Evolutionary conservation across 2,113 vertebrate species (phyloP), one percentile per base, ranked within the genome.

Genomic region (Hippocampus guttulatus): DNA sequence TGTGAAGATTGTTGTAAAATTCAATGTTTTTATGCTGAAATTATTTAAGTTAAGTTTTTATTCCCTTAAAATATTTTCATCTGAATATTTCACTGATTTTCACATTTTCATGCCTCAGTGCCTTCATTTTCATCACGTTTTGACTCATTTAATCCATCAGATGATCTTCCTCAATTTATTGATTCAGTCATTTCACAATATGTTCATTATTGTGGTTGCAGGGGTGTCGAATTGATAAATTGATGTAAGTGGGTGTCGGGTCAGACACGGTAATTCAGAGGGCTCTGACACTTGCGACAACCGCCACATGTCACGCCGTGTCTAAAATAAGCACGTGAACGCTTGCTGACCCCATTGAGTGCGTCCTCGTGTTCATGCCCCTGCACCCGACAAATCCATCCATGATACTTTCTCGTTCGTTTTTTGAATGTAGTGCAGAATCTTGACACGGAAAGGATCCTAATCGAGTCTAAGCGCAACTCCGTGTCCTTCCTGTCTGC

Each of bases 381-480:
- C 23, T 25, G 23, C 55, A 57, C 55, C 55, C 23, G n/a, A 57
- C 20, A 57, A 57, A 27, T 27, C 4, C 55, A 58, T 4, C 14
- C 14, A 58, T 58, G 9, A 27, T 15, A 1, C 4, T 52, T 62
- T 16, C 5, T 40, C 58, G 66, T 2, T 30, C 1, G 8, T 8
- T 5, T n/a, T 23, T 55, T 55, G 14, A 51, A 20, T 7, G 6
- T 16, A 54, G 47, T 63, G 45, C 60, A 51, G n/a, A 52, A 6
- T 0, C 0, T 23, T 11, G 33, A 41, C 1, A 38, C 0, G 0
- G 1, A 8, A 3, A 15, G 71, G 0, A 0, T 12, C 18, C 4
- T 76, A 69, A 83, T 86, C 84, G 76, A 73, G 75, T 78, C 2
- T 0, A n/a, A 64, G 54, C 5, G 43, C 16, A 8, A 3, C 62